Evolutionary conservation across 2,797 vertebrate genomes (phyloP), one percentile per base, ranked within the genome.

Genomic region (Rhynchonycteris naso): DNA sequence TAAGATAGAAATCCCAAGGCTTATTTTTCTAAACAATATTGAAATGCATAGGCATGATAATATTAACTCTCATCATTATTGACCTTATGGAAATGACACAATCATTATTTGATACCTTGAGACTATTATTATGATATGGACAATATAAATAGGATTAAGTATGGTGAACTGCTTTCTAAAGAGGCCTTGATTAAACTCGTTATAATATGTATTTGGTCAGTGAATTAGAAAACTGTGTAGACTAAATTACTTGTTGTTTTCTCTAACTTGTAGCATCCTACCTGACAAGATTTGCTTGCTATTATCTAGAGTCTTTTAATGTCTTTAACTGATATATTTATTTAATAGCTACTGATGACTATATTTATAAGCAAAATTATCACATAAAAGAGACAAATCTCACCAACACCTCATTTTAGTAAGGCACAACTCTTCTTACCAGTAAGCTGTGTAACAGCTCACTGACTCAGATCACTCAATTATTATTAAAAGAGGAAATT

Each of bases 401-500:
- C 33, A 66, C 65, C 96, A 94, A 94, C 7, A 65, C 2, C 2
- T 97, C 24, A 88, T 95, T 95, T 38, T 61, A 94, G n/a, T 61
- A 96, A 96, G 94, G 12, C 6, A 84, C 4, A 3, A 7, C 75
- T 95, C 89, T 47, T 96, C 79, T 96, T n/a, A 95, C 88, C 96
- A 80, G 30, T 96, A 47, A 96, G 76, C 15, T 93, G 7, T 68
- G 8, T 63, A 96, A 91, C 19, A 91, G 30, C n/a, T 97, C 56
- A 88, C 3, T 93, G 66, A 94, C 3, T 96, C 47, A 96, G 24
- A 93, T 91, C 0, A 68, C 86, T 65, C 87, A 95, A 43, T 97
- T 97, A 94, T 87, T 24, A 96, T 97, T 97, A 96, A 88, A 56
- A 95, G 61, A 95, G 8, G 78, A 30, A 97, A 94, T 94, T 97